These are phyloP conservation scores for Polydrusus cervinus DNA, from an alignment of 2,888 invertebrate species.

Conservation along the genomic window DNA sequence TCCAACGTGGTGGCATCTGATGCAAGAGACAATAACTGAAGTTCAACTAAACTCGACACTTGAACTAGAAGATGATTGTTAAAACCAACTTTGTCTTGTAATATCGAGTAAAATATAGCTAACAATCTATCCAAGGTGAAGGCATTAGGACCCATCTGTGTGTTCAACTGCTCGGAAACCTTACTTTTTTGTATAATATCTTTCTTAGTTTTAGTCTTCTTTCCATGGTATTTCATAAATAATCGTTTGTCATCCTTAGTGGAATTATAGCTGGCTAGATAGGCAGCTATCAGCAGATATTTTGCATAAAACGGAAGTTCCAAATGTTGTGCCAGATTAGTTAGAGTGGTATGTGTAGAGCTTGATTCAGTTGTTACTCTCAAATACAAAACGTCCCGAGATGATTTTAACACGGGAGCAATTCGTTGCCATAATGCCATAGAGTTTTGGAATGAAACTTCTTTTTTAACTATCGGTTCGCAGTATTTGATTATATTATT, in stretches of 20 bases:
- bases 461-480: slow-evolving; percentile 82
- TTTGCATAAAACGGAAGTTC: slow-evolving; percentile 93
- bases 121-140: slow-evolving; percentile 64
- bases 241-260: slow-evolving; percentile 89
- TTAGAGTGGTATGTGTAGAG: slow-evolving; percentile 50
- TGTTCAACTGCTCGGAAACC: slow-evolving; percentile 76
- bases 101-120: slow-evolving; percentile 76
- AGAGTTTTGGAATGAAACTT: slow-evolving; percentile 78
- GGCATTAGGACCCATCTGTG: slow-evolving; percentile 86
- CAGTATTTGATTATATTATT: slow-evolving; percentile 85
- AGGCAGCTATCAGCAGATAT: slow-evolving; percentile 91
- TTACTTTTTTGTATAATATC: slow-evolving; percentile 77
- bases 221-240: slow-evolving; percentile 87
- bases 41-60: slow-evolving; percentile 88
- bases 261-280: slow-evolving; percentile 94
- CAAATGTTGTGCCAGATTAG: slow-evolving; percentile 77
- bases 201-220: slow-evolving; percentile 79
- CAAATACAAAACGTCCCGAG: slow-evolving; percentile 85
- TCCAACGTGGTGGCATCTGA: slow-evolving; percentile 85
- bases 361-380: slow-evolving; percentile 70
- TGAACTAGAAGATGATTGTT: slow-evolving; percentile 91
- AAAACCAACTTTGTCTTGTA: slow-evolving; percentile 84
- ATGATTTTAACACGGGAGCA: slow-evolving; percentile 82
- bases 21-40: slow-evolving; percentile 83
- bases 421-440: slow-evolving; percentile 87